phyloP scores from a whole-genome alignment of 2,113 vertebrate species.

The Gavia stellata region DNA sequence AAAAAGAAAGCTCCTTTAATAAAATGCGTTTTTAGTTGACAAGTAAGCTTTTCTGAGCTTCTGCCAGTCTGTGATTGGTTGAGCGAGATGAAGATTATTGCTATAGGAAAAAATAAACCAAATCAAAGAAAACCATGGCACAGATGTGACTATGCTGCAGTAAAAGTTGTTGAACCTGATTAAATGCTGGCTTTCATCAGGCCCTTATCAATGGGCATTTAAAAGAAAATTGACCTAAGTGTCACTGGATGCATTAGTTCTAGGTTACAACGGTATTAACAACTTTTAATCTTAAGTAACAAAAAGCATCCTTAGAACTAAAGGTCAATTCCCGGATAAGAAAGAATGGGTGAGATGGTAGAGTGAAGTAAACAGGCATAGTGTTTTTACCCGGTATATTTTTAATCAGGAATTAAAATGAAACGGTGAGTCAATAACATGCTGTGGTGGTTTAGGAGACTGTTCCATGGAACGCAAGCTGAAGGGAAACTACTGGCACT shows the following conservation, averaged over 20 bases:
- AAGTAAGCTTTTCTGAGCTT: not conserved
- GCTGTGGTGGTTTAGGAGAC: not conserved
- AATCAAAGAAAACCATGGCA: not conserved
- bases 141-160: not conserved
- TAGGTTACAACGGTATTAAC: not conserved
- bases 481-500: not conserved
- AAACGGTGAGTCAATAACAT: not conserved
- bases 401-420: conserved; percentile 8
- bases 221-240: not conserved
- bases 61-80: not conserved
- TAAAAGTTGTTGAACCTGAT: not conserved
- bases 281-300: not conserved
- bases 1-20: not conserved
- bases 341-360: not conserved
- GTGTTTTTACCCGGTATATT: not conserved
- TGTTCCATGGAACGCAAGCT: not conserved
- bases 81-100: not conserved
- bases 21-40: not conserved
- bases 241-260: not conserved
- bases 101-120: not conserved
- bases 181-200: not conserved
- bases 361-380: not conserved
- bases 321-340: not conserved
- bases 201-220: not conserved
- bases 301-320: not conserved